phyloP scores from a whole-genome alignment of 2,113 vertebrate genomes.

The Cettia cetti region DNA sequence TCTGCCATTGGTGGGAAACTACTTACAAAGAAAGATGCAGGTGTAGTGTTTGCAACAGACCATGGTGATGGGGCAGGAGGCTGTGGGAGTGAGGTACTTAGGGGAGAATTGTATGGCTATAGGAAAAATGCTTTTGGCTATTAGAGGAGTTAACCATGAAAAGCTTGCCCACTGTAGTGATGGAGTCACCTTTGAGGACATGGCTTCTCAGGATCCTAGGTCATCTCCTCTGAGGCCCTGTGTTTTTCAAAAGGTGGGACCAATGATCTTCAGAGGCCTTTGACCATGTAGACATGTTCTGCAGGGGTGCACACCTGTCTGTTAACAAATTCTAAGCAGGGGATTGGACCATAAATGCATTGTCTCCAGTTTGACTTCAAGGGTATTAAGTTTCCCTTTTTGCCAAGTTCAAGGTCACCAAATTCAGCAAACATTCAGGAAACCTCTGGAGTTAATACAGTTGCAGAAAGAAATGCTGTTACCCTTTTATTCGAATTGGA shows the following conservation, averaged over 20 bases:
- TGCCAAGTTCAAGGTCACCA: background rate
- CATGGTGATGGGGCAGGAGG: rapidly evolving
- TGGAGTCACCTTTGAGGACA: background rate
- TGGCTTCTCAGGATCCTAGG: background rate
- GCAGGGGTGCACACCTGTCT: rapidly evolving
- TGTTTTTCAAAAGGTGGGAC: background rate
- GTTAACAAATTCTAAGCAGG: rapidly evolving
- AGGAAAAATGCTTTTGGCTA: rapidly evolving
- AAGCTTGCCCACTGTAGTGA: background rate
- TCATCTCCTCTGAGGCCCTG: background rate
- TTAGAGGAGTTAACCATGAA: background rate
- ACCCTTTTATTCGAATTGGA: background rate
- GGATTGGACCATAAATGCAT: background rate
- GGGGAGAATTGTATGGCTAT: background rate
- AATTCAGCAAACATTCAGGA: background rate
- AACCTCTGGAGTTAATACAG: background rate
- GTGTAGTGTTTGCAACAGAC: background rate
- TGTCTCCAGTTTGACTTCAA: background rate
- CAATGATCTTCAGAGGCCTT: background rate
- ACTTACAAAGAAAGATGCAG: background rate
- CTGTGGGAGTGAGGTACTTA: background rate
- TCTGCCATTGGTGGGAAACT: background rate
- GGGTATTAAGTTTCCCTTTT: background rate
- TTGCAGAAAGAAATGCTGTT: background rate
- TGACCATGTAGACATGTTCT: rapidly evolving